Conservation (phyloP, 2,888 invertebrate species). For the Alloplasta piceator region DNA sequence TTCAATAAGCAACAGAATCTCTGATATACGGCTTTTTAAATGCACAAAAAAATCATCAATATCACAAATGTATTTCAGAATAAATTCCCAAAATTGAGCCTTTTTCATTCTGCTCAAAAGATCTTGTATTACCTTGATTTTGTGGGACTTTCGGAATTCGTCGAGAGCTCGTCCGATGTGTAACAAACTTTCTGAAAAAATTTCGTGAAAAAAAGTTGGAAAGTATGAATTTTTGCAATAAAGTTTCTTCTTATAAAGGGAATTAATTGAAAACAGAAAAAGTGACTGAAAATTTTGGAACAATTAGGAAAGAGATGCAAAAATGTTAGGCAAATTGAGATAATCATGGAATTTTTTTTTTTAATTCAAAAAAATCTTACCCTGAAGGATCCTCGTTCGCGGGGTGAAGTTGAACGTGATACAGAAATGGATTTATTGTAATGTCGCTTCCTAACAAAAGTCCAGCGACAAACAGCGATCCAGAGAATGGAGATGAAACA, state of each 20-base stretch:
- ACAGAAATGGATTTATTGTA: slow-evolving; percentile 69
- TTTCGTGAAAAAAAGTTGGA: background rate
- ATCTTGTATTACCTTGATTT: slow-evolving; percentile 59
- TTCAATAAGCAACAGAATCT: too few species aligned
- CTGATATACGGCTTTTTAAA: too few species aligned
- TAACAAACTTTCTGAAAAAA: slow-evolving; percentile 65
- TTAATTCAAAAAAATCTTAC: slow-evolving; percentile 56
- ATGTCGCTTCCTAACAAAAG: slow-evolving; percentile 64
- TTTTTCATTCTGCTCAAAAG: background rate
- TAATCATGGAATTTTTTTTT: slow-evolving; percentile 19
- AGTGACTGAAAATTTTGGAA: too few species aligned
- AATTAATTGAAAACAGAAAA: too few species aligned
- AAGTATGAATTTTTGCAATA: background rate
- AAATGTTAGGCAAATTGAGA: background rate
- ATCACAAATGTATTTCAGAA: too few species aligned
- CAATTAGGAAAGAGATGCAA: background rate
- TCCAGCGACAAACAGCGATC: too few species aligned
- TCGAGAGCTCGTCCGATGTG: slow-evolving; percentile 70
- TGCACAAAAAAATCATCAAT: too few species aligned
- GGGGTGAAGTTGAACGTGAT: slow-evolving; percentile 65
- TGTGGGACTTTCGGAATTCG: slow-evolving; percentile 70
- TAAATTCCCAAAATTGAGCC: too few species aligned
- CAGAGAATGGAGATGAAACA: slow-evolving; percentile 2
- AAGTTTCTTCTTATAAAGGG: too few species aligned
- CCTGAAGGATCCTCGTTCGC: slow-evolving; percentile 65